These are phyloP conservation scores for Ageneiosus marmoratus DNA, from an alignment of 2,113 vertebrate genomes.

Conservation along the genomic window DNA sequence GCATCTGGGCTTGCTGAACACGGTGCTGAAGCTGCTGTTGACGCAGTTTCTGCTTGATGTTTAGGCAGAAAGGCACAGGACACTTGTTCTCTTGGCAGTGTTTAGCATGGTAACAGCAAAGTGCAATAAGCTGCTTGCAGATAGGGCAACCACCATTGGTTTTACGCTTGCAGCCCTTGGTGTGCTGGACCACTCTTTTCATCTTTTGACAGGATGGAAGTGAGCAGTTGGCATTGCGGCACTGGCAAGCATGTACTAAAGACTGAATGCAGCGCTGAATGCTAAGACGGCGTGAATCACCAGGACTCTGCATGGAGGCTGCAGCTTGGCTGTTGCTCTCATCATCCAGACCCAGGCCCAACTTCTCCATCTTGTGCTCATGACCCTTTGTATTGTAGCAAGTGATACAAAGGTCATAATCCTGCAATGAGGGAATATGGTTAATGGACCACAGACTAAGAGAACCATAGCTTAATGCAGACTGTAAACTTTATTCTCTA, in stretches of 20 bases:
- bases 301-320: conserved; percentile 88
- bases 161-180: conserved; percentile 96
- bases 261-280: conserved; percentile 99
- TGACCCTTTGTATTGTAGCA: conserved; percentile 96
- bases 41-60: conserved; percentile 98
- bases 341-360: conserved; percentile 93
- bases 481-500: background rate
- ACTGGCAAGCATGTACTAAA: conserved; percentile 95
- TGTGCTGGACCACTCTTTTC: conserved; percentile 97
- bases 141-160: conserved; percentile 96
- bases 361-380: conserved; percentile 98
- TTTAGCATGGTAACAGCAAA: conserved; percentile 98
- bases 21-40: conserved; percentile 96
- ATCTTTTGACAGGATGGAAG: conserved; percentile 98
- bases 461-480: background rate
- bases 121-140: conserved; percentile 96
- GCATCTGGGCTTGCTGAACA: conserved; percentile 96
- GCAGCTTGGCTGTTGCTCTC: conserved; percentile 91
- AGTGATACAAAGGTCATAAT: conserved; percentile 96
- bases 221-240: conserved; percentile 94
- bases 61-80: conserved; percentile 96
- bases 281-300: conserved; percentile 93
- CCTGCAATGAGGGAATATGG: conserved; percentile 68
- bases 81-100: conserved; percentile 99
- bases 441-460: background rate